Conservation (phyloP, 2,888 invertebrate genomes). For the Lasioglossum pauxillum region DNA sequence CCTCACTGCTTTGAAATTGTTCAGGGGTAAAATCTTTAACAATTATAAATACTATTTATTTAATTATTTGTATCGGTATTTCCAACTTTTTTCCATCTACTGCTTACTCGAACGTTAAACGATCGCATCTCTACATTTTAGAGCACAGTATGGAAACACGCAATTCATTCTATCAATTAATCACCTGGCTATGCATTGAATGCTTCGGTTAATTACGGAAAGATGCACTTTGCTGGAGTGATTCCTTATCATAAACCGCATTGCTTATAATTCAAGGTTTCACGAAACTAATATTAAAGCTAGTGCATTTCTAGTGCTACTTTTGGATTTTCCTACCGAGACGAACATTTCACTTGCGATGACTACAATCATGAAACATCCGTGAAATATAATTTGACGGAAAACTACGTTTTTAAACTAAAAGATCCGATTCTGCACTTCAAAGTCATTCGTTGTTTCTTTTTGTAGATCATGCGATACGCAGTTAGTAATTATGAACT, state of each 20-base stretch:
- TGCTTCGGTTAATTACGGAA: slow-evolving; percentile 18
- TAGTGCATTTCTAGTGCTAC: not conserved
- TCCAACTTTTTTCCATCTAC: not conserved
- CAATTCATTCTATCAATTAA: not conserved
- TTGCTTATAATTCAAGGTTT: slow-evolving; percentile 9
- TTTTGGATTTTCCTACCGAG: not conserved
- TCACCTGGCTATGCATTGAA: not conserved
- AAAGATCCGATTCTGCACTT: no score
- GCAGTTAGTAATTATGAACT: no score
- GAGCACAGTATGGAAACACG: not conserved
- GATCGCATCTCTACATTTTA: not conserved
- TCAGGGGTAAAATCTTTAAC: not conserved
- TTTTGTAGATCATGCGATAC: no score
- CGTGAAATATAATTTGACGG: no score
- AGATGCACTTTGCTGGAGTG: not conserved
- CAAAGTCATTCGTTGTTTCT: no score
- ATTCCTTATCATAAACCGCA: not conserved
- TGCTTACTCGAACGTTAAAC: no score
- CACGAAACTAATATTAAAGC: slow-evolving; percentile 6
- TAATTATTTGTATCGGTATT: not conserved
- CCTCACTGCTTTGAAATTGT: not conserved
- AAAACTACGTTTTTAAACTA: no score
- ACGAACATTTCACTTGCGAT: not conserved
- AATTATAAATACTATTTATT: not conserved
- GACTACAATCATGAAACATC: no score